These are phyloP conservation scores for Chaenocephalus aceratus DNA, from an alignment of 2,113 vertebrate species.

Conservation along the genomic window DNA sequence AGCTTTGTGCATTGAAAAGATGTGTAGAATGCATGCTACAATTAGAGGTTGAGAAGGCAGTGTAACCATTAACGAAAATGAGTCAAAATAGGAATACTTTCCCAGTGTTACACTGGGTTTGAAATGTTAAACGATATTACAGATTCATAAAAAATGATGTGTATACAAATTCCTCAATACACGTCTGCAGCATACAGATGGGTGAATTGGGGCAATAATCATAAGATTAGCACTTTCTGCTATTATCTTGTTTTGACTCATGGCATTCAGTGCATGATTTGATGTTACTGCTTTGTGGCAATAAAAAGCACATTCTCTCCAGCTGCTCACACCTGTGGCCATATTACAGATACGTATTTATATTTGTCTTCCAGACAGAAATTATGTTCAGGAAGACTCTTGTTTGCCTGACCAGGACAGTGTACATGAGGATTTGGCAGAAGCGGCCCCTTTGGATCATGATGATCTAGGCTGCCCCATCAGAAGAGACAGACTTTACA, in stretches of 20 bases:
- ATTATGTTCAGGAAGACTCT: slow-evolving; percentile 85
- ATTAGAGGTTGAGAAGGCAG: slow-evolving; percentile 85
- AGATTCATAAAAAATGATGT: slow-evolving; percentile 5
- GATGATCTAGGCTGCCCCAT: slow-evolving; percentile 81
- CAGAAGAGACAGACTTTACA: slow-evolving; percentile 81
- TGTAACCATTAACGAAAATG: slow-evolving; percentile 78
- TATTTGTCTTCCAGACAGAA: slow-evolving; percentile 89
- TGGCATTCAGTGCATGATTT: slow-evolving; percentile 79
- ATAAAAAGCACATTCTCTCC: slow-evolving; percentile 82
- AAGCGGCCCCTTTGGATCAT: slow-evolving; percentile 80
- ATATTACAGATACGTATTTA: slow-evolving; percentile 81
- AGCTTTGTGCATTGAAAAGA: slow-evolving; percentile 84
- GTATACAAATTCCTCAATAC: background rate
- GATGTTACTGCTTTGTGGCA: slow-evolving; percentile 75
- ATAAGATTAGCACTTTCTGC: slow-evolving; percentile 26
- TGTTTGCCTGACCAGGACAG: slow-evolving; percentile 83
- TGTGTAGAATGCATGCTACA: slow-evolving; percentile 78
- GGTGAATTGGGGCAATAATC: slow-evolving; percentile 48
- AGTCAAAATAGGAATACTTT: slow-evolving; percentile 82
- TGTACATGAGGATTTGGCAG: slow-evolving; percentile 80
- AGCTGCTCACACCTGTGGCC: slow-evolving; percentile 82
- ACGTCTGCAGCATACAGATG: background rate
- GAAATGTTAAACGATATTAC: slow-evolving; percentile 19
- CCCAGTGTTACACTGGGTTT: slow-evolving; percentile 33
- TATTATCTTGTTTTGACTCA: slow-evolving; percentile 84